Conservation (phyloP, 2,888 invertebrate genomes). For the Acanthosepion lycidas region DNA sequence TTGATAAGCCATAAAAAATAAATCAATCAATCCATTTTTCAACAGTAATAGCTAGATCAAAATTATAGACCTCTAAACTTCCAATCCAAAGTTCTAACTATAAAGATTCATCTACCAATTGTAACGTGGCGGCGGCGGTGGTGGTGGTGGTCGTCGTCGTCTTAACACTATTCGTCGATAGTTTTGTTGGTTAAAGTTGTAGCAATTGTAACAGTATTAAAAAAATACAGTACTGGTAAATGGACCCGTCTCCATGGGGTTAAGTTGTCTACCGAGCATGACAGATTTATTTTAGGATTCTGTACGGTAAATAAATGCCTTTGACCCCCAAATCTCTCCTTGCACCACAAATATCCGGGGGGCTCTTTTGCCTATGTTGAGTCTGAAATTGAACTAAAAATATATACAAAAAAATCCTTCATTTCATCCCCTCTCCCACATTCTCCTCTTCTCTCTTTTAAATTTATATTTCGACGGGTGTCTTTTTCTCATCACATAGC, state of each 20-base stretch:
- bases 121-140: not conserved
- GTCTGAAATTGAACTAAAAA: no score
- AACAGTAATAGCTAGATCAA: no score
- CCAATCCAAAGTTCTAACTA: not conserved
- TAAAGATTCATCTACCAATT: not conserved
- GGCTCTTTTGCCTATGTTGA: no score
- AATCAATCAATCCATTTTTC: no score
- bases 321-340: no score
- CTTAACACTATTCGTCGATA: not conserved
- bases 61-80: not conserved
- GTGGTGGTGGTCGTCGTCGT: not conserved
- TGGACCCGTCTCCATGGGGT: not conserved
- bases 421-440: no score
- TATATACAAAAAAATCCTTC: no score
- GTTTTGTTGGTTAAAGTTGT: not conserved
- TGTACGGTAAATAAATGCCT: not conserved
- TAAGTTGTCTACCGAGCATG: not conserved
- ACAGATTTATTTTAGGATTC: not conserved
- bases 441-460: no score
- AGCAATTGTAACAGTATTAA: not conserved
- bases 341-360: no score
- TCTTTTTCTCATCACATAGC: no score
- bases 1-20: no score
- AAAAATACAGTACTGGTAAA: not conserved
- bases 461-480: no score